Evolutionary conservation across 1,140 invertebrate genomes (phyloP).

Genomic region (Aphelenchoides avenae): DNA sequence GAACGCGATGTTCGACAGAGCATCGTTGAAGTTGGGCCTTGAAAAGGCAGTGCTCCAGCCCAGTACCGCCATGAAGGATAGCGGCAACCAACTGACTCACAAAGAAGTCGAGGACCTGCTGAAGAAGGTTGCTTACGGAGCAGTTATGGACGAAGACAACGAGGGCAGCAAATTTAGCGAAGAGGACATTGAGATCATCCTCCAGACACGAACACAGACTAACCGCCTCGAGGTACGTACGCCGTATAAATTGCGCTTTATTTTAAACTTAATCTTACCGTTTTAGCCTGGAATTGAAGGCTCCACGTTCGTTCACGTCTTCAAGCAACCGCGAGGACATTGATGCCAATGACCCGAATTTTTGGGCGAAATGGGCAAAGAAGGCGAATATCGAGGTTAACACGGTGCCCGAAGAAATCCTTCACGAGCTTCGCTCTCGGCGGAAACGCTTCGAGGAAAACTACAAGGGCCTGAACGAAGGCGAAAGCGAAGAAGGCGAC

Average conservation of each 20-base stretch:
- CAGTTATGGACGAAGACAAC: constrained; percentile 98
- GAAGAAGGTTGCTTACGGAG: constrained; percentile 89
- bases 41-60: constrained; percentile 98
- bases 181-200: constrained; percentile 98
- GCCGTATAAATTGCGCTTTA: background rate
- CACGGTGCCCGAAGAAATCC: constrained; percentile 67
- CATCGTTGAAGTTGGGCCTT: constrained; percentile 90
- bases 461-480: constrained; percentile 35
- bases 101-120: constrained; percentile 98
- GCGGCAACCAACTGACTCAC: constrained; percentile 78
- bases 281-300: constrained; percentile 87
- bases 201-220: constrained; percentile 83
- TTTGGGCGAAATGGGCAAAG: constrained; percentile 99
- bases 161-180: constrained; percentile 98
- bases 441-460: constrained; percentile 69
- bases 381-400: constrained; percentile 95
- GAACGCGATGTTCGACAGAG: constrained; percentile 99
- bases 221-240: constrained; percentile 93
- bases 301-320: constrained; percentile 94
- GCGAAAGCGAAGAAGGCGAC: constrained; percentile 39
- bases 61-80: constrained; percentile 65
- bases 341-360: constrained; percentile 78
- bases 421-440: constrained; percentile 85
- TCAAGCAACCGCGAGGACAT: constrained; percentile 90
- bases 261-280: constrained; percentile 15